Base-by-base conservation (phyloP, 2,888 invertebrate species). In the Atrina japonica region DNA sequence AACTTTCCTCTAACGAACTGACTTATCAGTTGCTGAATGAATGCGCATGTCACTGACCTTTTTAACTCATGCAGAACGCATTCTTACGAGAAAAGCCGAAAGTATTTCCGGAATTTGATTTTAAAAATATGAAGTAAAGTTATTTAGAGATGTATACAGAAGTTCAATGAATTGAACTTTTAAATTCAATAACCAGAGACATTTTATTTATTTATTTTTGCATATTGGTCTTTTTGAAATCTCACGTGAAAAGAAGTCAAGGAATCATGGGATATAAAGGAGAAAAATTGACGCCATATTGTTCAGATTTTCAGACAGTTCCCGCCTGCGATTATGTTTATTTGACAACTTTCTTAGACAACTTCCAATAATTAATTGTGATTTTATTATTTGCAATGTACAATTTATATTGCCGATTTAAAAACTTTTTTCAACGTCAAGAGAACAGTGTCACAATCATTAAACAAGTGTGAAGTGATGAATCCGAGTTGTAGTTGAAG, bases 281-380 rank as follows among this genome's bases (percentile, higher is more conserved):
- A 47, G 41, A 70, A 64, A n/a, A 69, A 70, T 75, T 66, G 73
- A 76, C 80, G 84, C 85, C 84, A 84, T 86, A 77, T 83, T 84
- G 84, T 71, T 77, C 67, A 71, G 66, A 69, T 73, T 59, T 49
- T 58, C 70, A 65, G 35, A 71, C 70, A 40, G 76, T 84, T 84
- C 84, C 82, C 84, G 84, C 84, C 82, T 80, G 78, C 71, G 41
- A 67, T 53, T 41, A 60, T 67, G 67, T 30, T 45, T 21, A 61
- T 49, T 27, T 61, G 21, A 23, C 41, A 61, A 49, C 27, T 30
- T 49, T n/a, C 21, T n/a, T 47, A 49, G 47, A 29, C 23, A 47
- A 11, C 18, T 61, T 49, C 30, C 27, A 61, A 18, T 21, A 18
- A 21, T 35, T 35, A 40, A 56, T 56, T 56, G 29, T 56, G 35